A percentile compares a stretch with the other conserved stretches of the same genome.
Evolutionary conservation across 2,888 invertebrate genomes (phyloP).

Genomic region (Sympetrum striolatum): DNA sequence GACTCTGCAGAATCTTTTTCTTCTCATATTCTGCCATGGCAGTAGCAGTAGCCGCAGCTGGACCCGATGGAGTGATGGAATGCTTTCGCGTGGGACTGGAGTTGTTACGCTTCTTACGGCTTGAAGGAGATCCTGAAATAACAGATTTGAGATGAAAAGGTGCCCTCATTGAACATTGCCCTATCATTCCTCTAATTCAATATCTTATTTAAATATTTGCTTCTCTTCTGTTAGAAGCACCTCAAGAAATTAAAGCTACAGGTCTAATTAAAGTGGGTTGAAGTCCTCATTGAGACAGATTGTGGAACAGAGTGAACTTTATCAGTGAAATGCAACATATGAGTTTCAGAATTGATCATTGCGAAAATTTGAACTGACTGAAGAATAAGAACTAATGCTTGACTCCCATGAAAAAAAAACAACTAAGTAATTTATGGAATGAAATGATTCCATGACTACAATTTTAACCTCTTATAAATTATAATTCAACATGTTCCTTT

Average conservation of each 20-base stretch:
- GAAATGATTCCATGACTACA: too few relatives aligned
- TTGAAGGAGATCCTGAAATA: slow-evolving; percentile 74
- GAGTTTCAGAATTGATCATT: too few relatives aligned
- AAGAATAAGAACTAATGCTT: too few relatives aligned
- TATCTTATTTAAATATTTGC: not conserved
- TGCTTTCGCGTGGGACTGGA: slow-evolving; percentile 77
- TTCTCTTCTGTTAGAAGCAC: not conserved
- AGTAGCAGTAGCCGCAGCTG: slow-evolving; percentile 59
- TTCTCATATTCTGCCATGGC: slow-evolving; percentile 63
- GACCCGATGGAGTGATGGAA: slow-evolving; percentile 57
- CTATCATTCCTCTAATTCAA: not conserved
- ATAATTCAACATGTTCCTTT: too few relatives aligned
- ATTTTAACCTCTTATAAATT: too few relatives aligned
- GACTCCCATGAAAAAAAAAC: too few relatives aligned
- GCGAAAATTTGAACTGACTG: too few relatives aligned
- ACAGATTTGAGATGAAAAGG: slow-evolving; percentile 46
- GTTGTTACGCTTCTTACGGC: slow-evolving; percentile 79
- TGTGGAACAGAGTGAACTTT: too few relatives aligned
- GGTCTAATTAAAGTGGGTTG: not conserved
- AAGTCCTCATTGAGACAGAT: too few relatives aligned
- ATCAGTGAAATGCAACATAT: too few relatives aligned
- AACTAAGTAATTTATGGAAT: too few relatives aligned
- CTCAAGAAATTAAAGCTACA: not conserved
- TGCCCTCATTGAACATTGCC: not conserved
- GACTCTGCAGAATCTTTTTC: slow-evolving; percentile 78